These are phyloP conservation scores for Manacus vitellinus DNA, from an alignment of 2,113 vertebrate genomes.

Conservation along the genomic window DNA sequence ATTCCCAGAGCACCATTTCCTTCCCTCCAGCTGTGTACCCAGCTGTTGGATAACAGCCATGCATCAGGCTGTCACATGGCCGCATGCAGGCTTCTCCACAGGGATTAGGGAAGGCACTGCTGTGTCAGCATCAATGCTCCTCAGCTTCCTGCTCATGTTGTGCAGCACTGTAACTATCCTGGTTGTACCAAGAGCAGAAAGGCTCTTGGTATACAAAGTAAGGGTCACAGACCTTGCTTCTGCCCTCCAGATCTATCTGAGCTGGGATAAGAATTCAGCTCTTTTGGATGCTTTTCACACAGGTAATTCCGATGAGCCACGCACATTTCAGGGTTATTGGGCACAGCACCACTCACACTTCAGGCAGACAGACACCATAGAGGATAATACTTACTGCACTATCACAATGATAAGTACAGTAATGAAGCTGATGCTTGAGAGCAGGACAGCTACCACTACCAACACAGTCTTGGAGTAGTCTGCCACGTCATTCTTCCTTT, in stretches of 20 bases:
- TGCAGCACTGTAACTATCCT: background rate
- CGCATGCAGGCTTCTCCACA: background rate
- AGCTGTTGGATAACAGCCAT: background rate
- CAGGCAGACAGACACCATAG: background rate
- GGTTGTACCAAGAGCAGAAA: background rate
- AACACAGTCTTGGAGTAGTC: constrained; percentile 69
- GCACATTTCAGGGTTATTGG: background rate
- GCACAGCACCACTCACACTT: background rate
- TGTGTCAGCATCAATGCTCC: background rate
- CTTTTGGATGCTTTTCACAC: background rate
- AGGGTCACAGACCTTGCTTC: background rate
- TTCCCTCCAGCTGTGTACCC: background rate
- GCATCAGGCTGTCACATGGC: background rate
- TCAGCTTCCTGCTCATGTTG: background rate
- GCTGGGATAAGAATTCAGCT: background rate
- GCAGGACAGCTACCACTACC: constrained; percentile 62
- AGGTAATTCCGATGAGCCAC: background rate
- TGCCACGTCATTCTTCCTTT: constrained; percentile 44
- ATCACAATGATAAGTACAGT: constrained; percentile 61
- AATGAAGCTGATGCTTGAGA: constrained; percentile 59
- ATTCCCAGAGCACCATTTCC: background rate
- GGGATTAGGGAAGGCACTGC: background rate
- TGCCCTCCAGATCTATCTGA: background rate
- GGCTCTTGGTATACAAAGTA: rapidly evolving
- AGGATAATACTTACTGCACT: constrained; percentile 72